A percentile compares a stretch with the other conserved stretches of the same genome.
phyloP scores from a whole-genome alignment of 1,140 invertebrate genomes.

The Drosophila dunni region DNA sequence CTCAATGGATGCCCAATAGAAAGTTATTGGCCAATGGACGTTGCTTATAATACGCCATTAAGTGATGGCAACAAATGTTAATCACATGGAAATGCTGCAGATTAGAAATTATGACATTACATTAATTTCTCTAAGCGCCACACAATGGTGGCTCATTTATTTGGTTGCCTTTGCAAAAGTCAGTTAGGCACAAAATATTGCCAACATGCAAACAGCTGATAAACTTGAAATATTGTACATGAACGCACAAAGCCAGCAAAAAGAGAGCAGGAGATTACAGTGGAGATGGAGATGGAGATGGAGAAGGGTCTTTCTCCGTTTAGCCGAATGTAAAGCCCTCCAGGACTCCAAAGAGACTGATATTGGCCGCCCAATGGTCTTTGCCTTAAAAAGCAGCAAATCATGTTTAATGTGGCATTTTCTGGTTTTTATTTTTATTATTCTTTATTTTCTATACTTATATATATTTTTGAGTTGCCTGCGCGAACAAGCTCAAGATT shows the following conservation, averaged over 20 bases:
- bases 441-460: slow-evolving; percentile 61
- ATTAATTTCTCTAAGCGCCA: slow-evolving; percentile 70
- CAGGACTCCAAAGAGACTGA: slow-evolving; percentile 31
- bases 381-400: slow-evolving; percentile 75
- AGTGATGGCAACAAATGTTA: slow-evolving; percentile 71
- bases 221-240: slow-evolving; percentile 68
- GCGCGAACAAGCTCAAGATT: slow-evolving; percentile 69
- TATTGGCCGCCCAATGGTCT: slow-evolving; percentile 54
- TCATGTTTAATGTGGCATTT: slow-evolving; percentile 83
- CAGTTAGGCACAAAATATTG: slow-evolving; percentile 73
- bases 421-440: slow-evolving; percentile 53
- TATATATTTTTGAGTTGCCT: slow-evolving; percentile 43
- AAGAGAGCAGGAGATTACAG: slow-evolving; percentile 4
- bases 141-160: slow-evolving; percentile 52
- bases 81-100: slow-evolving; percentile 79
- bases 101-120: slow-evolving; percentile 82
- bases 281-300: background rate
- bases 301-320: slow-evolving; percentile 2
- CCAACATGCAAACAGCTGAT: slow-evolving; percentile 70
- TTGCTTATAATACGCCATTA: slow-evolving; percentile 65
- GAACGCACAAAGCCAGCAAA: slow-evolving; percentile 55
- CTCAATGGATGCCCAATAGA: slow-evolving; percentile 32
- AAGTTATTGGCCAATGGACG: slow-evolving; percentile 51
- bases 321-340: slow-evolving; percentile 31
- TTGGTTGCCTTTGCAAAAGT: slow-evolving; percentile 50